These are phyloP conservation scores for Aphrocallistes beatrix DNA, from an alignment of 37 sponge, comb jelly and placozoan species.

Conservation along the genomic window DNA sequence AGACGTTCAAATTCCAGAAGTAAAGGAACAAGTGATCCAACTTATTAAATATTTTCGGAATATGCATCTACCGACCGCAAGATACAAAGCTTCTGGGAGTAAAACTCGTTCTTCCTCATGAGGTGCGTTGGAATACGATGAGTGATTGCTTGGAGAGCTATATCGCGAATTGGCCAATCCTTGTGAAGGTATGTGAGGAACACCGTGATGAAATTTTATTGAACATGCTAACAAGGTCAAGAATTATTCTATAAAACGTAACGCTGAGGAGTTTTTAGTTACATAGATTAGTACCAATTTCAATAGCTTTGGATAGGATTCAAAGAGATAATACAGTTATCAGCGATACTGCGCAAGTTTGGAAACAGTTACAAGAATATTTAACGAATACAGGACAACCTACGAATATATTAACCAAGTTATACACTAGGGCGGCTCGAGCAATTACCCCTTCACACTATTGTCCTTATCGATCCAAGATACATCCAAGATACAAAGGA, in stretches of 20 bases:
- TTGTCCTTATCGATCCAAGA: constrained; percentile 7
- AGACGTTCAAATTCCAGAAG: constrained; percentile 19
- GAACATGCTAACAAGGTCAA: not conserved
- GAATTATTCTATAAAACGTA: constrained; percentile 8
- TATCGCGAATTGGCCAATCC: constrained; percentile 17
- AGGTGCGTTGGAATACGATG: not conserved
- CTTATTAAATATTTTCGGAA: constrained; percentile 15
- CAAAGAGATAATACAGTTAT: not conserved
- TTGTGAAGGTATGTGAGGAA: not conserved
- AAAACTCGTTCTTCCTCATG: constrained; percentile 13
- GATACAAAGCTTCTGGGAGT: not conserved
- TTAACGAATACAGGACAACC: not conserved
- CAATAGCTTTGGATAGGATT: constrained; percentile 14
- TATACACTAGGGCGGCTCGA: not conserved
- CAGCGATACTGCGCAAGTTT: not conserved
- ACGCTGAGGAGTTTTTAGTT: not conserved
- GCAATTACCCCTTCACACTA: constrained; percentile 3
- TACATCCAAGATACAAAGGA: not conserved
- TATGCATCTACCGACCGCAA: not conserved
- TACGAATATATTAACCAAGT: not conserved
- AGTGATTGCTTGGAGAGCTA: constrained; percentile 4
- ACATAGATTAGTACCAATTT: constrained; percentile 9
- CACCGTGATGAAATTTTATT: not conserved
- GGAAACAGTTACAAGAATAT: not conserved
- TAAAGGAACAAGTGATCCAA: not conserved